Conservation (phyloP, 2,113 vertebrate genomes). For the Nothobranchius kuhntae region DNA sequence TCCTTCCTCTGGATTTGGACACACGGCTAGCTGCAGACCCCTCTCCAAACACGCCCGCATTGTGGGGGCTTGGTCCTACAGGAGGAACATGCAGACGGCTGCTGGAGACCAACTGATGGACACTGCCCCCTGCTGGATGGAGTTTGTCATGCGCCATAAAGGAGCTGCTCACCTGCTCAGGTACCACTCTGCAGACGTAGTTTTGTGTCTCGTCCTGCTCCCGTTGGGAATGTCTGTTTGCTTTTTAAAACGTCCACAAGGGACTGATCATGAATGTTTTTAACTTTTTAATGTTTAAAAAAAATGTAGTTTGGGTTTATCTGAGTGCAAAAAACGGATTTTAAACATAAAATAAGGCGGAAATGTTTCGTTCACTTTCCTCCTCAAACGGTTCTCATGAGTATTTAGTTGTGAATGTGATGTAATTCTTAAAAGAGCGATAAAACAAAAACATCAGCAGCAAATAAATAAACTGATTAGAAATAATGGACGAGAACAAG, state of each 20-base stretch:
- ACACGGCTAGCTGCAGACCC: too few species aligned
- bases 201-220: conserved; percentile 43
- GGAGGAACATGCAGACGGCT: conserved; percentile 73
- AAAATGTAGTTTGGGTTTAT: too few species aligned
- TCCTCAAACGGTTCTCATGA: too few species aligned
- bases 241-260: conserved; percentile 27
- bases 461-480: background rate
- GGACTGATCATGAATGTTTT: background rate
- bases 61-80: conserved; percentile 36
- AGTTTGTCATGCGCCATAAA: conserved; percentile 78
- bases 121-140: conserved; percentile 78
- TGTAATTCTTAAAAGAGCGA: background rate
- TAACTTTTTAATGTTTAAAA: too few species aligned
- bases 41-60: too few species aligned
- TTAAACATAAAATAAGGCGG: too few species aligned
- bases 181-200: conserved; percentile 73
- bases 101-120: conserved; percentile 71
- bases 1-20: too few species aligned
- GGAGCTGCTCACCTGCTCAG: conserved; percentile 76
- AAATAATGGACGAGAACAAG: background rate
- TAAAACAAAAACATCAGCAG: background rate
- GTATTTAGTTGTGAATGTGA: too few species aligned
- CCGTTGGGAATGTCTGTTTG: conserved; percentile 2
- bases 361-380: too few species aligned
- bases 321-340: too few species aligned